Evolutionary conservation across 1,140 invertebrate genomes (phyloP).

Genomic region (Papilio xuthus): DNA sequence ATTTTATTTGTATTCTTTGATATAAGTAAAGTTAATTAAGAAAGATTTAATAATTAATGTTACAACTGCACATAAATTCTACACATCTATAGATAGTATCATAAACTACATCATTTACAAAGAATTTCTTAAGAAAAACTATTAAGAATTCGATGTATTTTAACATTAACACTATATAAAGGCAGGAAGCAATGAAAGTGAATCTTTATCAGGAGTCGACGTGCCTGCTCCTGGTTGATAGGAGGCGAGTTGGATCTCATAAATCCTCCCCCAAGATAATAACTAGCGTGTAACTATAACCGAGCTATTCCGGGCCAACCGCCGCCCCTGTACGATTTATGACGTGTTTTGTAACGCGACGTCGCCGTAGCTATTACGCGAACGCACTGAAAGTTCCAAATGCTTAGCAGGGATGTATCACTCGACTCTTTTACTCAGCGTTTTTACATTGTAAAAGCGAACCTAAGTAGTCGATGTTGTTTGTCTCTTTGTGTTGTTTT

Average conservation of each 20-base stretch:
- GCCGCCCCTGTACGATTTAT: slow-evolving; percentile 43
- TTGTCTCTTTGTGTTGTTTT: background rate
- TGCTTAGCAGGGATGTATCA: background rate
- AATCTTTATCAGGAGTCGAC: slow-evolving; percentile 16
- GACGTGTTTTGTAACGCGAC: slow-evolving; percentile 45
- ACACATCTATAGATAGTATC: too few species aligned
- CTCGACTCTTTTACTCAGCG: slow-evolving; percentile 14
- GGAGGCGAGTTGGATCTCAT: slow-evolving; percentile 37
- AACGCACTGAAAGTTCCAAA: slow-evolving; percentile 11
- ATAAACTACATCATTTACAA: too few species aligned
- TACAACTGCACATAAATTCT: too few species aligned
- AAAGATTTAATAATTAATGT: too few species aligned
- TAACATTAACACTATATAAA: background rate
- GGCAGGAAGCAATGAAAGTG: slow-evolving; percentile 35
- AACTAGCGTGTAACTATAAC: slow-evolving; percentile 36
- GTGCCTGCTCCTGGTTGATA: background rate
- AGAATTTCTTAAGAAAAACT: background rate
- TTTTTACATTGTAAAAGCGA: slow-evolving; percentile 28
- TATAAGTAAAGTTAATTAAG: too few species aligned
- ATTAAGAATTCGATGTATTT: background rate
- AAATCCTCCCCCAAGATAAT: slow-evolving; percentile 39
- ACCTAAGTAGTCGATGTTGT: slow-evolving; percentile 22
- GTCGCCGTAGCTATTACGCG: slow-evolving; percentile 36
- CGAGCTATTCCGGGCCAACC: slow-evolving; percentile 26
- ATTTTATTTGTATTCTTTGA: background rate